Base-by-base conservation (phyloP, 1,140 invertebrate species). In the Polypedilum pembai region DNA sequence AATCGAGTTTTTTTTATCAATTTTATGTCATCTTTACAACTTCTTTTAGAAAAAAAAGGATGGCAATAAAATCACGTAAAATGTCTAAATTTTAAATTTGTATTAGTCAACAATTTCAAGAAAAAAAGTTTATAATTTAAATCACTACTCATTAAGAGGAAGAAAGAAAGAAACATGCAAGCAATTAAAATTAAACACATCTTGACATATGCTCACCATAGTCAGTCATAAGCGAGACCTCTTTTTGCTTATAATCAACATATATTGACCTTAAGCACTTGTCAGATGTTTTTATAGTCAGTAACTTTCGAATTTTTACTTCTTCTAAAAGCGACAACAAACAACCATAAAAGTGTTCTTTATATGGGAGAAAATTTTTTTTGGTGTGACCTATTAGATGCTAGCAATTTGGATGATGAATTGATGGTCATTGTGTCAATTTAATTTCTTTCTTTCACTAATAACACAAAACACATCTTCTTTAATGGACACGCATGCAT, bases 381-480 rank as follows among this genome's bases (percentile, higher is more conserved):
- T 33, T 33, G 24, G 1, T 33, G 24, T 33, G 24, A 33, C 24
- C 24, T 33, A 33, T 15, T 45, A 15, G 41, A 45, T 45, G 41
- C 15, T 1, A 45, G 41, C 41, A 45, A 15, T 8, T 45, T 45
- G 41, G 15, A 15, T 45, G 41, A 45, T 45, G 45, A 56, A 56
- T 56, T 56, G 45, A 56, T 56, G 45, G n/a, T 15, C 45, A 56
- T 56, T 56, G 45, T 56, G 45, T 56, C 45, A 56, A 33, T n/a
- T 56, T 33, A 56, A 56, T 56, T 56, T 56, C 24, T 33, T 33
- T 33, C 24, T 33, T 33, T 33, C 24, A 33, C 24, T 33, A 33
- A 56, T 56, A 56, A n/a, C 12, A 56, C 12, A 15, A 56, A 56
- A 56, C 45, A 56, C 45, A 56, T 56, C n/a, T 33, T 33, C 24